Evolutionary conservation across 1,140 invertebrate genomes (phyloP), one percentile per base, ranked within the genome.

Genomic region (Episyrphus balteatus): DNA sequence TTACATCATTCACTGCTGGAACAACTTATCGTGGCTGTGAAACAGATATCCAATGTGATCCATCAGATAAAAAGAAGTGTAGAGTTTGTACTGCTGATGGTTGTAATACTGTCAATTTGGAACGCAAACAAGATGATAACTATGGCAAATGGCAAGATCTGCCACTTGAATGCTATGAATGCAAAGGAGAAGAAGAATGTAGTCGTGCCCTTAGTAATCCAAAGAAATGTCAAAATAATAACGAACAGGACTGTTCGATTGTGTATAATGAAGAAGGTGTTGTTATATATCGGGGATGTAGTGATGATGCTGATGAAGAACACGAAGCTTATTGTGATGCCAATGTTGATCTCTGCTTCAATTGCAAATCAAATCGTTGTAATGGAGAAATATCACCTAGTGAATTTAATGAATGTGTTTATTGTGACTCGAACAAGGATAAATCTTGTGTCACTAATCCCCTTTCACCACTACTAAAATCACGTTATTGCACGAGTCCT

Each of bases 131-230:
- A 8, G 62, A 66, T 39, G 55, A 66, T 40, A 66, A 66, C 7
- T 47, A 31, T 12, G 62, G 62, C 36, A 62, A 57, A 49, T 66
- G 62, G 62, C 62, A 66, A 43, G 62, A 66, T 33, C 49, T 66
- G 13, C 62, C 62, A 0, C 42, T 66, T n/a, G 54, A 15, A 21
- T 66, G 62, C 40, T 48, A 46, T 0, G 54, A 42, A 33, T 66
- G 62, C 43, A 33, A 18, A 7, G 58, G 44, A 1, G 36, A 37
- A 1, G 36, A 37, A 5, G 47, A 33, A 26, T 32, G n/a, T 34
- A 19, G 13, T 34, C 9, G 30, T 6, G 14, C 11, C 10, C n/a
- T 15, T 14, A 18, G 9, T 5, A 26, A 5, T 15, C n/a, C 14
- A 2, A 14, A 38, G 38, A 46, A 26, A 7, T 59, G 57, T 14